These are phyloP conservation scores for Caenorhabditis macrosperma DNA, from an alignment of 2,888 invertebrate genomes.

Conservation along the genomic window DNA sequence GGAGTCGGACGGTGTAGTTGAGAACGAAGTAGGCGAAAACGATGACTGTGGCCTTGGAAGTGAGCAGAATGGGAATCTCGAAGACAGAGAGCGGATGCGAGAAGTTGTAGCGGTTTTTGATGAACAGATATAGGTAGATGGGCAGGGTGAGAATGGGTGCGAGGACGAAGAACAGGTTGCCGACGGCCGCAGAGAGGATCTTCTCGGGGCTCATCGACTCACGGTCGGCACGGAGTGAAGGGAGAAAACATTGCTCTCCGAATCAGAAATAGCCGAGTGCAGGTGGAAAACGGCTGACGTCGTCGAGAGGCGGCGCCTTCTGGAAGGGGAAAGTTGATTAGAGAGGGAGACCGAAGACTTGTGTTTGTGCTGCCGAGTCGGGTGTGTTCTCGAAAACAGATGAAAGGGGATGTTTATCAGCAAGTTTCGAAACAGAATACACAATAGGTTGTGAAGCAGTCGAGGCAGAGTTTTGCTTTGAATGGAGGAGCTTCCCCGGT, in stretches of 20 bases:
- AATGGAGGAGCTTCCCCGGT: too few species aligned
- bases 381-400: too few species aligned
- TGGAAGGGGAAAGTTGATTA: neutral
- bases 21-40: neutral
- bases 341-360: neutral
- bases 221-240: too few species aligned
- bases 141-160: neutral
- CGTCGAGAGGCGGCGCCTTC: neutral
- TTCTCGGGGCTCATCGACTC: neutral
- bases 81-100: slow-evolving; percentile 13
- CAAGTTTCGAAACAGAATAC: too few species aligned
- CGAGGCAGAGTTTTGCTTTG: too few species aligned
- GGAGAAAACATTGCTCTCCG: neutral
- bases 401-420: too few species aligned
- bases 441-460: too few species aligned
- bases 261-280: neutral
- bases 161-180: slow-evolving; percentile 2
- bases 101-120: slow-evolving; percentile 17
- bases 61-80: slow-evolving; percentile 7
- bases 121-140: slow-evolving; percentile 1
- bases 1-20: neutral
- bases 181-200: neutral
- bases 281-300: neutral
- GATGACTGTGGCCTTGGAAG: neutral
- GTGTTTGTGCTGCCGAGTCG: neutral